A percentile compares a stretch with the other conserved stretches of the same genome.
Evolutionary conservation across 2,113 vertebrate species (phyloP).

Genomic region (Lepus americanus): DNA sequence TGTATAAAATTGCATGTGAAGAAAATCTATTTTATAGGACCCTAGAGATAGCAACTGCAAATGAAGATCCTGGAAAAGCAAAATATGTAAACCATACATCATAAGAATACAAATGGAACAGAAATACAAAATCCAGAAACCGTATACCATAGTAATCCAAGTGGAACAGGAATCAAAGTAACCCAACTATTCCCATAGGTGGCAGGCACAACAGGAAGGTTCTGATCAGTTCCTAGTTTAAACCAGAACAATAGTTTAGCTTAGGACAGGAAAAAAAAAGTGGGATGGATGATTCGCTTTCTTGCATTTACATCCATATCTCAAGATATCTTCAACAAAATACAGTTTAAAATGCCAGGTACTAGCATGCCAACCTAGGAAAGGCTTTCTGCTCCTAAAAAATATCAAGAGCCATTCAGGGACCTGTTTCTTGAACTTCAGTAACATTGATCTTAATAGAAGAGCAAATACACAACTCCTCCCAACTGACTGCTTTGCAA

Average conservation of each 20-base stretch:
- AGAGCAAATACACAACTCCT: not conserved
- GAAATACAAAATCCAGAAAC: not conserved
- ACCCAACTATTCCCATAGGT: not conserved
- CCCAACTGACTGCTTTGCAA: not conserved
- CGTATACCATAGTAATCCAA: not conserved
- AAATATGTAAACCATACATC: not conserved
- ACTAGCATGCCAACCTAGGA: not conserved
- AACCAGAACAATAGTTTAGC: not conserved
- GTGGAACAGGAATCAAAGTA: not conserved
- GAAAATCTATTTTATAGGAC: not conserved
- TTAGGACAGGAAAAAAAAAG: not conserved
- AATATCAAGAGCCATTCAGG: not conserved
- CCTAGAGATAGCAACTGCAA: not conserved
- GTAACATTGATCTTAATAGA: not conserved
- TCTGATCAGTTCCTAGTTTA: not conserved
- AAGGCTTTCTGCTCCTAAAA: not conserved
- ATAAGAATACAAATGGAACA: not conserved
- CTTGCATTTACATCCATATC: not conserved
- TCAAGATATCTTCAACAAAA: slow-evolving; percentile 1
- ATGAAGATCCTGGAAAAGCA: not conserved
- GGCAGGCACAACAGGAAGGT: not conserved
- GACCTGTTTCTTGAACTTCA: not conserved
- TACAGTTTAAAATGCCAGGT: not conserved
- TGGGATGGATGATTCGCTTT: not conserved
- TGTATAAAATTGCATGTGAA: not conserved